Evolutionary conservation across 2,113 vertebrate genomes (phyloP), one percentile per base, ranked within the genome.

Genomic region (Chionodraco myersi): DNA sequence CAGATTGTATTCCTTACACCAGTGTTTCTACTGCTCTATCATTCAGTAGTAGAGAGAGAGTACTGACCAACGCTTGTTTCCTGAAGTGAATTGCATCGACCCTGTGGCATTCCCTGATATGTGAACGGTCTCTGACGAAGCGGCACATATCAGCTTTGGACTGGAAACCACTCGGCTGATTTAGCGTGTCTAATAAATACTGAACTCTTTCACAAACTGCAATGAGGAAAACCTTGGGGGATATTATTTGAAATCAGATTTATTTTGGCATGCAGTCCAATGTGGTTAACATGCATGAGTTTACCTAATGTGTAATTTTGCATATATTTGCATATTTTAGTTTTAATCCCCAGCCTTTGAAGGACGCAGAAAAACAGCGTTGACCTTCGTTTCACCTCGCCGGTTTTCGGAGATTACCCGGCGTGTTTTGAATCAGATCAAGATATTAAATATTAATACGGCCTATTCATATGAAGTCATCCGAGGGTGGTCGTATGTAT

Each of bases 341-440:
- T 48, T 73, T 21, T 51, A 1, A 51, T 67, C 49, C 57, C 41
- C 41, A 41, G 53, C 49, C 63, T 76, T 23, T 57, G 41, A 67
- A 60, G 56, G 58, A 30, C 6, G 8, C 6, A 59, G 14, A 72
- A 65, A 79, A 65, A 60, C 36, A 57, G 23, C 34, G 3, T 2
- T 87, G 91, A 91, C 86, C 91, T 85, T 23, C 23, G 72, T 53
- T 87, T 91, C 78, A 88, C 84, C 89, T 82, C 75, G 41, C 1
- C 47, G 57, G 61, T 41, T 36, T 63, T 47, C 13, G 4, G 30
- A 64, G 49, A 75, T 82, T 7, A 64, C 70, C 26, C 18, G 57
- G 53, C 51, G 10, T 57, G 57, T 64, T 80, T 21, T 77, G 52
- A 79, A 66, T 72, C 58, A 68, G 49, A 76, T 85, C 13, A 53